Evolutionary conservation across 2,888 invertebrate genomes (phyloP).

Genomic region (Apamea anceps): DNA sequence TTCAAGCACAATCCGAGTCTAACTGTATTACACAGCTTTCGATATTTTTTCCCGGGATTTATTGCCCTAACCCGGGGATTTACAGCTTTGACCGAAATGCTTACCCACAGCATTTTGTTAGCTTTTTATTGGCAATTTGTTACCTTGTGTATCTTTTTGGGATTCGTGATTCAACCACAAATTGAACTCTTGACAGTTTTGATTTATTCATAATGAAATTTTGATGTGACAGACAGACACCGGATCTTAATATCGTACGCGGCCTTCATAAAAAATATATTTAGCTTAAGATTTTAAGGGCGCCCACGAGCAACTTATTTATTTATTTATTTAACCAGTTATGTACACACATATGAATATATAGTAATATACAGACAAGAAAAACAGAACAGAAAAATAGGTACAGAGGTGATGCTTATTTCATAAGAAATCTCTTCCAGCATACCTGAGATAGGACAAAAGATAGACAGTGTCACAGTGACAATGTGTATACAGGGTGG

Average conservation of each 20-base stretch:
- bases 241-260: conserved; percentile 52
- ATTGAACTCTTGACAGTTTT: conserved; percentile 79
- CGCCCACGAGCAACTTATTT: background rate
- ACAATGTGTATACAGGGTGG: no score
- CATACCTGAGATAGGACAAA: no score
- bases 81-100: conserved; percentile 88
- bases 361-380: no score
- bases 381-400: no score
- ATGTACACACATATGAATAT: no score
- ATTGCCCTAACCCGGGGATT: conserved; percentile 83
- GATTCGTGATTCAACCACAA: conserved; percentile 81
- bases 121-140: conserved; percentile 89
- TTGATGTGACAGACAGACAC: conserved; percentile 32
- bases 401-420: no score
- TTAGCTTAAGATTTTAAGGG: conserved; percentile 38
- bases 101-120: conserved; percentile 88
- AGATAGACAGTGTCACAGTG: no score
- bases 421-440: no score
- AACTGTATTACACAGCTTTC: conserved; percentile 86
- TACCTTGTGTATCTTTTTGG: conserved; percentile 87
- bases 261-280: conserved; percentile 44
- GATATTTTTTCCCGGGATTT: conserved; percentile 87
- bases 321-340: no score
- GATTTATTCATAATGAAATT: conserved; percentile 65
- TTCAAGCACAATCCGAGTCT: conserved; percentile 72